Conservation (phyloP, 2,113 vertebrate species). For the Bufo bufo region DNA sequence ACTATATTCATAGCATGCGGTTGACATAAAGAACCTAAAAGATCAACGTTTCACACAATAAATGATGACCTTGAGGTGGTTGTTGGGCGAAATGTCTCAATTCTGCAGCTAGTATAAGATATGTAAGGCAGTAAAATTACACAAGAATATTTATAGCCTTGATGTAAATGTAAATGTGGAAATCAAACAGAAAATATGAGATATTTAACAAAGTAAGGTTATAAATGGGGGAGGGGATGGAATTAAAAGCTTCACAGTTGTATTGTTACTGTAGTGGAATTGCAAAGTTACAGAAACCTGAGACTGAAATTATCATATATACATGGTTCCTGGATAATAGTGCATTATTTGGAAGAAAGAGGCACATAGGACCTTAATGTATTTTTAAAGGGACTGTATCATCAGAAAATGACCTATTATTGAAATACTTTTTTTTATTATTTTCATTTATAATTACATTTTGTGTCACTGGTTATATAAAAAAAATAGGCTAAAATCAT, state of each 20-base stretch:
- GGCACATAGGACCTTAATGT: too few species aligned
- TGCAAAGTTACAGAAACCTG: background rate
- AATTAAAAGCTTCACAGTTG: background rate
- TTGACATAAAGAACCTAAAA: constrained; percentile 31
- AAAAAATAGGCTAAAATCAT: too few species aligned
- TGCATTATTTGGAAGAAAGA: constrained; percentile 4
- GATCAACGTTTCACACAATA: constrained; percentile 31
- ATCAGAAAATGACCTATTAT: too few species aligned
- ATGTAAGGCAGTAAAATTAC: constrained; percentile 26
- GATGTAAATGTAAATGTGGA: background rate
- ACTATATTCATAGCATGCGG: background rate
- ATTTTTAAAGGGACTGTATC: too few species aligned
- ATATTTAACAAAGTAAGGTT: constrained; percentile 29
- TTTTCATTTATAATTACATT: too few species aligned
- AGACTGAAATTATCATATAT: background rate
- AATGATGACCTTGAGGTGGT: constrained; percentile 36
- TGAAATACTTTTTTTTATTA: too few species aligned
- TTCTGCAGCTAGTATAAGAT: constrained; percentile 22
- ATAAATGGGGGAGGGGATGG: background rate
- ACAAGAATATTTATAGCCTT: constrained; percentile 29
- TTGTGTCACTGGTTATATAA: too few species aligned
- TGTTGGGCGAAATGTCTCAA: constrained; percentile 41
- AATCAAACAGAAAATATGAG: constrained; percentile 23
- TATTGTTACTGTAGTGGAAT: background rate
- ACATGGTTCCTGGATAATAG: background rate